A percentile compares a stretch with the other conserved stretches of the same genome.
phyloP scores from a whole-genome alignment of 2,113 vertebrate species.

The Corapipo altera region DNA sequence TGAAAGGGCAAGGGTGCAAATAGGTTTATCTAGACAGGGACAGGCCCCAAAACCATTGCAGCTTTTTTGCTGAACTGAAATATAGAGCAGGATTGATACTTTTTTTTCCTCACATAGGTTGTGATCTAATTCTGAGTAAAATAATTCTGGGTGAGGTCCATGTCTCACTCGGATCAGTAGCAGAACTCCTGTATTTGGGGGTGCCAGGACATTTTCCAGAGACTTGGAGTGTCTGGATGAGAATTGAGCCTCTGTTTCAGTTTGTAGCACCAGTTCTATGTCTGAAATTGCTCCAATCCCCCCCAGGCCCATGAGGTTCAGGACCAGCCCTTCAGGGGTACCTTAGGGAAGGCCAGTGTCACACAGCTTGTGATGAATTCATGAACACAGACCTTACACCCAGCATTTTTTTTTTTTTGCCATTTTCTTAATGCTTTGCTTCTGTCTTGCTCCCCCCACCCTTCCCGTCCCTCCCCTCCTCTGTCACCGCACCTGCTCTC shows the following conservation, averaged over 20 bases:
- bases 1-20: not conserved
- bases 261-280: not conserved
- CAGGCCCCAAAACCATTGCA: not conserved
- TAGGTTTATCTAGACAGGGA: not conserved
- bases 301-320: not conserved
- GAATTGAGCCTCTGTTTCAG: not conserved
- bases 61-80: not conserved
- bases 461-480: not conserved
- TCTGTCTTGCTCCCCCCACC: slow-evolving; percentile 69
- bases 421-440: slow-evolving; percentile 73
- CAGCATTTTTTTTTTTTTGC: not conserved
- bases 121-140: not conserved
- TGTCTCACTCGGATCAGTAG: not conserved
- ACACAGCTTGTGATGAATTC: not conserved
- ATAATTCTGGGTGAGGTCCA: not conserved
- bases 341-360: not conserved
- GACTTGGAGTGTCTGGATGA: not conserved
- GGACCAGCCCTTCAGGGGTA: not conserved
- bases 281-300: not conserved
- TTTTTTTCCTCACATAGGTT: not conserved
- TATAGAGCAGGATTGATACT: not conserved
- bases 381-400: not conserved
- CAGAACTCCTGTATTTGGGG: not conserved
- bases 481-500: slow-evolving; percentile 47
- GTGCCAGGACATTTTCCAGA: not conserved